A percentile compares a stretch with the other conserved stretches of the same genome.
Evolutionary conservation across 1,140 invertebrate species (phyloP).

Genomic region (Dinoponera quadriceps): DNA sequence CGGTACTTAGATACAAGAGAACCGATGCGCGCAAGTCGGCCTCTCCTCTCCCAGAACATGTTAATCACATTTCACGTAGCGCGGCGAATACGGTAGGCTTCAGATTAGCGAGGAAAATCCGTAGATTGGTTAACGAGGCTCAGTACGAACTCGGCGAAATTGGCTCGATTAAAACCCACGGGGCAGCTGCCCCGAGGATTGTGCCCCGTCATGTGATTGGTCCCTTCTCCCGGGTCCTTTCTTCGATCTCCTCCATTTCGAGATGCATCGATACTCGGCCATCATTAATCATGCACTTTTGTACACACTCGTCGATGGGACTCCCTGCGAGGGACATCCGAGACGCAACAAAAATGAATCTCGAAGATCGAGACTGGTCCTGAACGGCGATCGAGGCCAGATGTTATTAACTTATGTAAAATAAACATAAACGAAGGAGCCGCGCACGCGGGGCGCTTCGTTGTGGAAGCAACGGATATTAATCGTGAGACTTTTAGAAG

Average conservation of each 20-base stretch:
- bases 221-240: conserved; percentile 77
- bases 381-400: conserved; percentile 57
- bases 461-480: conserved; percentile 40
- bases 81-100: conserved; percentile 32
- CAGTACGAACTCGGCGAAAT: conserved; percentile 76
- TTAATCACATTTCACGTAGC: conserved; percentile 43
- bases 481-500: conserved; percentile 48
- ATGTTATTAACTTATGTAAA: conserved; percentile 66
- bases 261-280: conserved; percentile 78
- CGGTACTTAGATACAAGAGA: conserved; percentile 32
- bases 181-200: conserved; percentile 75
- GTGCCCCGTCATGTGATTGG: conserved; percentile 77
- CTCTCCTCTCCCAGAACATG: conserved; percentile 40
- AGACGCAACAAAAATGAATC: conserved; percentile 66
- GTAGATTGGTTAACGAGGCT: conserved; percentile 78
- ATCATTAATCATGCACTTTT: conserved; percentile 81
- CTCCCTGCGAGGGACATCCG: conserved; percentile 71
- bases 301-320: conserved; percentile 74
- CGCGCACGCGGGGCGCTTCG: conserved; percentile 25
- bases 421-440: conserved; percentile 45
- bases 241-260: conserved; percentile 75
- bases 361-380: conserved; percentile 44
- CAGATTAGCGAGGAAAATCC: conserved; percentile 81
- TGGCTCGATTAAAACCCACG: conserved; percentile 79
- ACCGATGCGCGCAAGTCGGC: background rate